Evolutionary conservation across 2,113 vertebrate genomes (phyloP), one percentile per base, ranked within the genome.

Genomic region (Solea solea): DNA sequence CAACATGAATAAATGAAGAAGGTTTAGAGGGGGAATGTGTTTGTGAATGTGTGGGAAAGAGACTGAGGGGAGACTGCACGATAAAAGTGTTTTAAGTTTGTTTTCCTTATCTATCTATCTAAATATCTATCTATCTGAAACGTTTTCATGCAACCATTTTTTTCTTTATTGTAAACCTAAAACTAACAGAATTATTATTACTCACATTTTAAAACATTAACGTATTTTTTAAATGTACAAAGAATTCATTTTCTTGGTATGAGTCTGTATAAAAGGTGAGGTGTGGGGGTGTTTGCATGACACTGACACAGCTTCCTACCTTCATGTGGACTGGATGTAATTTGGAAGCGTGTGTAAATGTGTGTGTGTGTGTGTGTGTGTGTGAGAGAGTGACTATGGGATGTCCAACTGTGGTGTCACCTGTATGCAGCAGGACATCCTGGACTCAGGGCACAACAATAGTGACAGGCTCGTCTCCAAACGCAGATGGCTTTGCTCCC

Each of bases 391-490:
- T 34, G 53, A 16, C 25, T 15, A 8, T 8, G 54, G 94, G 91
- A 89, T 94, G 93, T 94, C 94, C 94, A 81, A 93, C 94, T 93
- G 93, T 91, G 94, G 94, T 94, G 92, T 96, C 96, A 97, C 95
- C 96, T 97, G 96, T 96, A 96, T 94, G 88, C 93, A 93, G 95
- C 94, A 95, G 92, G 89, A 87, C 86, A 88, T 86, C 63, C 92
- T 94, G 94, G 94, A 92, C 54, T 90, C 78, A 83, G 91, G 93
- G 93, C 87, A 83, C 90, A 95, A 95, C 93, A 93, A 94, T 95
- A 95, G 95, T 96, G 96, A 97, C 95, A 96, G 94, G 93, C 94
- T 89, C 80, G 88, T 94, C 94, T 96, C 95, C 94, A 94, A 93
- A 95, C 92, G 81, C 95, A 92, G 92, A 94, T 94, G 85, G 95